These are phyloP conservation scores for Caenorhabditis uteleia DNA, from an alignment of 2,888 invertebrate species.

Conservation along the genomic window DNA sequence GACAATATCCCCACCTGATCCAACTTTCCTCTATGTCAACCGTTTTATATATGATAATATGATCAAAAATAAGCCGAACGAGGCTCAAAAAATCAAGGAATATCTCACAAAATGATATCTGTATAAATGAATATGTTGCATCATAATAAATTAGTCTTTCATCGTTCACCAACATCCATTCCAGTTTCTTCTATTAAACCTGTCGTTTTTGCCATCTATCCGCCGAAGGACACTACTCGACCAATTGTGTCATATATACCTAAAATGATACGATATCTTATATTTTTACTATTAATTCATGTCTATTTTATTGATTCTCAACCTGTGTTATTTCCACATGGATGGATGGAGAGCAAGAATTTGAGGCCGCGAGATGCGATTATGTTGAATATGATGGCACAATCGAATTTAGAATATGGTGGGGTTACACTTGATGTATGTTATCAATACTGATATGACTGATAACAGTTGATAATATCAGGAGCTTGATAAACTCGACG, in stretches of 20 bases:
- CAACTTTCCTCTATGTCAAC: conserved; percentile 25
- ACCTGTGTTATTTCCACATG: conserved; percentile 57
- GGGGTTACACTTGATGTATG: conserved; percentile 51
- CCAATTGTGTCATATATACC: too few relatives aligned
- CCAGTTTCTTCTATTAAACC: too few relatives aligned
- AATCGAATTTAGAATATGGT: conserved; percentile 54
- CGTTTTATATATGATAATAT: conserved; percentile 6
- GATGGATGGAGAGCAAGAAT: conserved; percentile 57
- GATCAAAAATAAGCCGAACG: too few relatives aligned
- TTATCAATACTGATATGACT: not conserved
- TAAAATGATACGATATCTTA: too few relatives aligned
- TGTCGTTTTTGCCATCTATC: too few relatives aligned
- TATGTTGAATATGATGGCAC: conserved; percentile 57
- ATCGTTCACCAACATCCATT: too few relatives aligned
- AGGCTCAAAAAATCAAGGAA: too few relatives aligned
- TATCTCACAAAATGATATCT: too few relatives aligned
- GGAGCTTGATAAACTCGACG: conserved; percentile 49
- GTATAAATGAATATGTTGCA: too few relatives aligned
- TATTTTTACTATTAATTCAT: not conserved
- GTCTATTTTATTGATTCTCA: conserved; percentile 6
- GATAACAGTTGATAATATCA: conserved; percentile 5
- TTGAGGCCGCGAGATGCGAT: conserved; percentile 55
- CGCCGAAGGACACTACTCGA: too few relatives aligned
- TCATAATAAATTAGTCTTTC: too few relatives aligned
- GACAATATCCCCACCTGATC: conserved; percentile 16